Evolutionary conservation across 2,113 vertebrate species (phyloP).

Genomic region (Carassius auratus): DNA sequence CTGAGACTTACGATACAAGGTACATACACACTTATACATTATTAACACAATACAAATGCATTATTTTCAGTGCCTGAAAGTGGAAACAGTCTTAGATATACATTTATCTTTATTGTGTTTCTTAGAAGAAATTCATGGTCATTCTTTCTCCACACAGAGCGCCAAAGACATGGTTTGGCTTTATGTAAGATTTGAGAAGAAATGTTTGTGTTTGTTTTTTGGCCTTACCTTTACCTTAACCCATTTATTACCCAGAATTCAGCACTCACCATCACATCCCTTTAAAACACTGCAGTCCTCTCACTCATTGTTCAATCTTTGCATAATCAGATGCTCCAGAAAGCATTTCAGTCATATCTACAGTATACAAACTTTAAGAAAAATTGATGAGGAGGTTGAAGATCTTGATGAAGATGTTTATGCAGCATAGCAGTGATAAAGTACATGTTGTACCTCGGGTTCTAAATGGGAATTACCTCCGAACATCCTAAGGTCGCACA

Average conservation of each 20-base stretch:
- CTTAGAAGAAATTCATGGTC: not conserved
- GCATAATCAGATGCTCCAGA: not conserved
- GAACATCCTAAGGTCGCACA: too few relatives aligned
- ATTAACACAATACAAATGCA: not conserved
- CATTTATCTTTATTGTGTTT: not conserved
- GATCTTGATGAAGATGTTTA: too few relatives aligned
- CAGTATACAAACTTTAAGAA: not conserved
- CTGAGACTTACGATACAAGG: constrained; percentile 89
- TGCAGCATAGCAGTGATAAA: too few relatives aligned
- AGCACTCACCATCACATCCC: constrained; percentile 41
- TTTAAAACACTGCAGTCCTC: not conserved
- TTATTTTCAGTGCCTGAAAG: too few relatives aligned
- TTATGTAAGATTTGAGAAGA: constrained; percentile 76
- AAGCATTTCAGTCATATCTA: not conserved
- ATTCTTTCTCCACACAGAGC: constrained; percentile 72
- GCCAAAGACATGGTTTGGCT: constrained; percentile 80
- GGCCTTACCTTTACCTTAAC: not conserved
- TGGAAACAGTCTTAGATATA: not conserved
- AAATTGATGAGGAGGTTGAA: too few relatives aligned
- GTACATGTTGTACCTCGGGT: too few relatives aligned
- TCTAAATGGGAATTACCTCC: too few relatives aligned
- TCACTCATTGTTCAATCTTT: not conserved
- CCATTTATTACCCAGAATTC: not conserved
- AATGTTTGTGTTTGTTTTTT: constrained; percentile 51
- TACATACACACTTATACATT: constrained; percentile 59